Conservation (phyloP, 2,797 vertebrate genomes). For the Eurystomus glaucurus region DNA sequence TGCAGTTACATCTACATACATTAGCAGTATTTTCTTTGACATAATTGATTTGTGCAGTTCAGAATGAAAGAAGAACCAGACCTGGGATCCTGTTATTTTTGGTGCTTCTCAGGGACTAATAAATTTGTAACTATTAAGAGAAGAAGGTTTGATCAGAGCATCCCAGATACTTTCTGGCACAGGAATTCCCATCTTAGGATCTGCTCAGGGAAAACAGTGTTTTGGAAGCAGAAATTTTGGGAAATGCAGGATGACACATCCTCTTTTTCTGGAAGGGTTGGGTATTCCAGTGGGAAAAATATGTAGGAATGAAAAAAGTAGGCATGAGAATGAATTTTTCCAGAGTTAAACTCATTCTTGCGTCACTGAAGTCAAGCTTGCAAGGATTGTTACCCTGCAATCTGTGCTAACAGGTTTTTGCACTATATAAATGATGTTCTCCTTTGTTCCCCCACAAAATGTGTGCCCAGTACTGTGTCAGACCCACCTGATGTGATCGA, state of each 20-base stretch:
- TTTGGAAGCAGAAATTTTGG: not conserved
- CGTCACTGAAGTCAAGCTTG: not conserved
- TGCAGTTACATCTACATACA: not conserved
- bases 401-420: not conserved
- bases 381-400: not conserved
- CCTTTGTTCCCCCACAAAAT: not conserved
- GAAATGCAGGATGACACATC: not conserved
- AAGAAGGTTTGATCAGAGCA: not conserved
- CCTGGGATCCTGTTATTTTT: not conserved
- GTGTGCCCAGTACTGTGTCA: accelerated
- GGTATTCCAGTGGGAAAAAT: not conserved
- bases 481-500: not conserved
- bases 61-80: not conserved
- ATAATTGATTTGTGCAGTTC: not conserved
- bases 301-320: not conserved
- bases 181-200: not conserved
- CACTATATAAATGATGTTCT: not conserved
- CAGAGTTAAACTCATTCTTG: not conserved
- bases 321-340: not conserved
- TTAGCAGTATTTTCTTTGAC: not conserved
- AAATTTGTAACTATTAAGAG: not conserved
- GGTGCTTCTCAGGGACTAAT: not conserved
- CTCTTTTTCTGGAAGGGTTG: not conserved
- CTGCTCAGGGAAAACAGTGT: not conserved
- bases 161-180: not conserved